Base-by-base conservation (phyloP, 2,888 invertebrate species). In the Tolmerus cingulatus region DNA sequence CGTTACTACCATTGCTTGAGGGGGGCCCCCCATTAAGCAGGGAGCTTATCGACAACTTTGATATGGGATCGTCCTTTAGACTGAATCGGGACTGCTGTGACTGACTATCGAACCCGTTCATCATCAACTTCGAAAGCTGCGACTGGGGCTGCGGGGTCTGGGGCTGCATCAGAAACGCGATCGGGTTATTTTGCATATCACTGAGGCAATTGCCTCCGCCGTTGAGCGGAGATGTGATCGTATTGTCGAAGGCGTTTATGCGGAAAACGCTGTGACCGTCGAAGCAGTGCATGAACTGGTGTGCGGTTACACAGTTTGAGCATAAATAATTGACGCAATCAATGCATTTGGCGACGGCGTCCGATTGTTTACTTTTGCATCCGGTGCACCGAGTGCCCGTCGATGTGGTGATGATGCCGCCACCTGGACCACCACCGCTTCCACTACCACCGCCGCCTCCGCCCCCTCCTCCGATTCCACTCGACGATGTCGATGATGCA, bases 231-330 rank as follows among this genome's bases (percentile, higher is more conserved):
- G 88, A 87, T 74, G 89, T 88, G 74, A 87, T 87, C 66, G 88
- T 89, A 77, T 77, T 87, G 37, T 89, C 92, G 86, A 88, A 89
- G 79, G 88, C 87, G 87, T 89, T 89, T 76, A 93, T 92, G 86
- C 91, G 90, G 90, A 97, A 95, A 88, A 98, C 98, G 87, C 98
- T 96, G 93, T 99, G 98, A 89, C 98, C 98, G 92, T 98, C 98
- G 93, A 99, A 99, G 93, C 98, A 99, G 93, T 98, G 98, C 98
- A 99, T 99, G 93, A 97, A 98, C 93, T 98, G 98, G 93, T 99
- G 99, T 89, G 99, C 99, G 96, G 98, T 98, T 91, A 98, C 98
- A 95, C 99, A 99, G 93, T 98, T 98, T 88, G 97, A 96, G 93
- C 99, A 99, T 90, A 99, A 95, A 92, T 97, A 97, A 92, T 98